Conservation (phyloP, 2,888 invertebrate species). For the Resseliella maxima region DNA sequence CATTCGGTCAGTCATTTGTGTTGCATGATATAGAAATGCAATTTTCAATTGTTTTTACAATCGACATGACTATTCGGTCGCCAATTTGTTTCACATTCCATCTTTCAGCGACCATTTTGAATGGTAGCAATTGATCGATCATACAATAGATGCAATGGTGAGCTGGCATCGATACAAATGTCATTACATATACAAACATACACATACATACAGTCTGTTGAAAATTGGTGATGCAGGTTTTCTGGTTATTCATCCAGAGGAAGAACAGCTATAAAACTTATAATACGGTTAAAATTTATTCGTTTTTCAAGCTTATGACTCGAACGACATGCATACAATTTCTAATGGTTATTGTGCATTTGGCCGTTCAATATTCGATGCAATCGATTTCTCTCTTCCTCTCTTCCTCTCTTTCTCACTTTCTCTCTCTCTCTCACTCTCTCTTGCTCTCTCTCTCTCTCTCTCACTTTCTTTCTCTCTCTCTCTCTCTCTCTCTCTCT, state of each 20-base stretch:
- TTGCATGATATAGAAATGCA: slow-evolving; percentile 4
- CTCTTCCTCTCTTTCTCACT: too few relatives aligned
- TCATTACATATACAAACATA: neutral
- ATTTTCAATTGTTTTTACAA: slow-evolving; percentile 41
- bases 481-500: too few relatives aligned
- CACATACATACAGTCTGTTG: neutral
- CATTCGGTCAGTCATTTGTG: neutral
- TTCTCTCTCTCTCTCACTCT: too few relatives aligned
- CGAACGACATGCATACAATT: neutral
- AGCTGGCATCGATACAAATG: neutral
- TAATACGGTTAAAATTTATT: slow-evolving; percentile 47
- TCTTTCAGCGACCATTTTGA: slow-evolving; percentile 26
- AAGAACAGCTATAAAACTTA: slow-evolving; percentile 45
- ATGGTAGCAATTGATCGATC: slow-evolving; percentile 33
- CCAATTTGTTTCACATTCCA: neutral
- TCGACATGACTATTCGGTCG: neutral
- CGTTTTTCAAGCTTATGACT: slow-evolving; percentile 21
- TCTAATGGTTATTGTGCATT: slow-evolving; percentile 22
- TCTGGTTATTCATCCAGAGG: slow-evolving; percentile 16
- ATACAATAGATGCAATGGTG: neutral
- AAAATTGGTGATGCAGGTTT: neutral
- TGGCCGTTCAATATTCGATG: neutral
- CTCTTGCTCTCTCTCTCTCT: too few relatives aligned
- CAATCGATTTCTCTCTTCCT: too few relatives aligned
- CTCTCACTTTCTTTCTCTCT: too few relatives aligned